Conservation (phyloP, 2,113 vertebrate species). For the Genyomyrus donnyi region DNA sequence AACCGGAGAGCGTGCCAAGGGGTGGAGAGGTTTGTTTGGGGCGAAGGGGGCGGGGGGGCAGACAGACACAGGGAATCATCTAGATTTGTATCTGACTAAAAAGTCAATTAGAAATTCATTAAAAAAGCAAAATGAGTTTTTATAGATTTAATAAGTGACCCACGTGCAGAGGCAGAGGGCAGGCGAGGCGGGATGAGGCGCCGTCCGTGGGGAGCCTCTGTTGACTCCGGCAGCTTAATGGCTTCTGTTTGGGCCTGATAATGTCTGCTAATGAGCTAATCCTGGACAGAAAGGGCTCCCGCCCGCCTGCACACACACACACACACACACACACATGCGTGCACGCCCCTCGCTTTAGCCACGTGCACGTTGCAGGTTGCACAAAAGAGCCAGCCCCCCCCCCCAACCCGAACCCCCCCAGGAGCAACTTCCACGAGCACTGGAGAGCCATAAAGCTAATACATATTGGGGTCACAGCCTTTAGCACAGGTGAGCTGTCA, state of each 20-base stretch:
- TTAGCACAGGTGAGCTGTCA: background rate
- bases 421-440: background rate
- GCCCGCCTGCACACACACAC: background rate
- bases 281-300: slow-evolving; percentile 48
- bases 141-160: slow-evolving; percentile 59
- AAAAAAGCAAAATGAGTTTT: slow-evolving; percentile 57
- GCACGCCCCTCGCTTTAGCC: slow-evolving; percentile 49
- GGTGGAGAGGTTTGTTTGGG: background rate
- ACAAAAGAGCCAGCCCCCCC: too few relatives aligned
- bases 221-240: slow-evolving; percentile 51
- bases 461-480: background rate
- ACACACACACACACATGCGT: slow-evolving; percentile 16
- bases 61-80: slow-evolving; percentile 38
- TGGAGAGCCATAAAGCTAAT: background rate
- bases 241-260: slow-evolving; percentile 66
- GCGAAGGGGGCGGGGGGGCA: background rate
- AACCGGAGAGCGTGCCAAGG: background rate
- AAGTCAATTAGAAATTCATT: slow-evolving; percentile 62
- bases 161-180: slow-evolving; percentile 33
- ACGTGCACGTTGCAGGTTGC: slow-evolving; percentile 22
- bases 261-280: slow-evolving; percentile 67
- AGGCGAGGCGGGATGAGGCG: slow-evolving; percentile 27
- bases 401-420: too few relatives aligned
- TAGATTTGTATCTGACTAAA: slow-evolving; percentile 40
- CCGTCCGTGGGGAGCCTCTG: slow-evolving; percentile 1